A percentile compares a stretch with the other conserved stretches of the same genome.
These are phyloP conservation scores for Tenualosa ilisha DNA, from an alignment of 2,797 vertebrate genomes.

Conservation along the genomic window DNA sequence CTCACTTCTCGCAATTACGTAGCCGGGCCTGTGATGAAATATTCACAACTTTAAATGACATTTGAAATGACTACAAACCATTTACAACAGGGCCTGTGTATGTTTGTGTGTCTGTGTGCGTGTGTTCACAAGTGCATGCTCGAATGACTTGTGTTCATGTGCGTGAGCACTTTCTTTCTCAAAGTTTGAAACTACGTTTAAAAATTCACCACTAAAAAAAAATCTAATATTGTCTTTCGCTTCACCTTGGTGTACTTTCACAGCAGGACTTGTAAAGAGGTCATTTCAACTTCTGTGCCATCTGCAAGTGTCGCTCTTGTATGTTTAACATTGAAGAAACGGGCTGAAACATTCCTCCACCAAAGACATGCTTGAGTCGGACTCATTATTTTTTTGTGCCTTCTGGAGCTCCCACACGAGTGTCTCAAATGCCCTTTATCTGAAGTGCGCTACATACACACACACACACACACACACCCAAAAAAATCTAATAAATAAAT, in stretches of 20 bases:
- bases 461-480: slow-evolving; percentile 2
- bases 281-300: neutral
- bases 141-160: neutral
- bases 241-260: slow-evolving; percentile 12
- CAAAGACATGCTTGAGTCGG: slow-evolving; percentile 1
- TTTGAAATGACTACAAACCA: slow-evolving; percentile 9
- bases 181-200: neutral
- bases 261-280: slow-evolving; percentile 1
- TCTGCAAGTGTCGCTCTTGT: neutral
- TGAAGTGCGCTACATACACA: slow-evolving; percentile 14
- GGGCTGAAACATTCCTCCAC: slow-evolving; percentile 11
- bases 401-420: neutral
- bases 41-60: slow-evolving; percentile 16
- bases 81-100: neutral
- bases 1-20: slow-evolving; percentile 9
- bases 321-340: slow-evolving; percentile 24
- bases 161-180: neutral
- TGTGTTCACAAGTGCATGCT: neutral
- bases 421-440: slow-evolving; percentile 24
- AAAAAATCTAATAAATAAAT: slow-evolving; percentile 26
- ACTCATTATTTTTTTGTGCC: slow-evolving; percentile 14
- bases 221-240: slow-evolving; percentile 2
- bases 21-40: slow-evolving; percentile 5
- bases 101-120: neutral
- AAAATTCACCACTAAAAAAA: neutral